phyloP scores from a whole-genome alignment of 2,888 invertebrate genomes.

The Chloromyia formosa region DNA sequence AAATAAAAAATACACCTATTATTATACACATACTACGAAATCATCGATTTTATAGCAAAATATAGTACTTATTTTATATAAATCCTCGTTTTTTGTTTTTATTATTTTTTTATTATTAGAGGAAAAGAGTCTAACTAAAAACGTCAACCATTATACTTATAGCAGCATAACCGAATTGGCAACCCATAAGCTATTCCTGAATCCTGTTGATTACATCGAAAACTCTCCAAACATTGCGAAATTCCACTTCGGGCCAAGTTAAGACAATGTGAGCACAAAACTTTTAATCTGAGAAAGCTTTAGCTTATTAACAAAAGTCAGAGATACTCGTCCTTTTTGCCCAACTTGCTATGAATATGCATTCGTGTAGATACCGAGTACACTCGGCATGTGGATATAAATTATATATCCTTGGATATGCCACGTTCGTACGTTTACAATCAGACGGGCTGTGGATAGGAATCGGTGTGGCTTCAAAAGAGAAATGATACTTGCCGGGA shows the following conservation, averaged over 20 bases:
- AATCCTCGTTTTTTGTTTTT: no score
- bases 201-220: background rate
- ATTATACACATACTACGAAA: no score
- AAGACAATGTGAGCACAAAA: conserved; percentile 1
- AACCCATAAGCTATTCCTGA: no score
- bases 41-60: no score
- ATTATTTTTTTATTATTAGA: no score
- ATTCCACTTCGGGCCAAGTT: background rate
- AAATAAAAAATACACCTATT: no score
- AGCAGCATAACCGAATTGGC: no score
- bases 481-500: background rate
- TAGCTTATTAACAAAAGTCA: conserved; percentile 5
- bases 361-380: background rate
- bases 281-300: background rate
- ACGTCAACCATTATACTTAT: no score
- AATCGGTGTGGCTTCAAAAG: background rate
- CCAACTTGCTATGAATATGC: background rate
- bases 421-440: background rate
- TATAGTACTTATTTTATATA: no score
- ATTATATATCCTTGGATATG: background rate
- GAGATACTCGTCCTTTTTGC: conserved; percentile 2
- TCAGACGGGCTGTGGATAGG: background rate
- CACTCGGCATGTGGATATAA: background rate
- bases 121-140: no score
- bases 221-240: background rate